Percentiles rank a stretch among this genome's conserved stretches.
Conservation (phyloP, 2,113 vertebrate species). For the Varanus salvator region DNA sequence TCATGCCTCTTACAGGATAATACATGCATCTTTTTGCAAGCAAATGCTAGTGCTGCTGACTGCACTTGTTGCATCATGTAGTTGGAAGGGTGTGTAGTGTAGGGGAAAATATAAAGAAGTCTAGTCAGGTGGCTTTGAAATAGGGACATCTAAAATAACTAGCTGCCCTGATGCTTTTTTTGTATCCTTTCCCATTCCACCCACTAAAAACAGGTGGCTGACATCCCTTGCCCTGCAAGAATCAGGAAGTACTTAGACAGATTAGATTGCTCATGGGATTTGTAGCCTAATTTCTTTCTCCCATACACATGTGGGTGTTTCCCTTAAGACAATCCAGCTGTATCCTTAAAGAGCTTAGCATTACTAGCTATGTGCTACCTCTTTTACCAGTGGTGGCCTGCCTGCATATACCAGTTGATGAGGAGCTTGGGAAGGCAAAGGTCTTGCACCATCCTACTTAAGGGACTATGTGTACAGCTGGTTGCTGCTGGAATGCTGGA, state of each 20-base stretch:
- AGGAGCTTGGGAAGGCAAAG: too few species aligned
- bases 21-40: not conserved
- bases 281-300: not conserved
- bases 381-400: too few species aligned
- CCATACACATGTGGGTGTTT: not conserved
- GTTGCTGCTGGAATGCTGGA: too few species aligned
- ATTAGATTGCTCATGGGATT: not conserved
- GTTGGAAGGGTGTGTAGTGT: not conserved
- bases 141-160: conserved; percentile 21
- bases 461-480: too few species aligned
- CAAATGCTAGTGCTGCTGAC: not conserved
- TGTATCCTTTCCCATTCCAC: conserved; percentile 23
- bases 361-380: too few species aligned
- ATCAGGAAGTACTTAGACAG: not conserved
- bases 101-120: not conserved
- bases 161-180: conserved; percentile 4
- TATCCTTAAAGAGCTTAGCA: not conserved
- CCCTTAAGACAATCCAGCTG: not conserved
- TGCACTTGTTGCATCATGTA: not conserved
- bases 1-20: not conserved
- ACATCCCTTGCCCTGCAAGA: not conserved
- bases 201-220: conserved; percentile 19
- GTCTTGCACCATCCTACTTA: too few species aligned
- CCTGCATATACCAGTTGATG: too few species aligned
- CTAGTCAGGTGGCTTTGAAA: not conserved